These are phyloP conservation scores for Eupithecia centaureata DNA, from an alignment of 2,888 invertebrate species.

Conservation along the genomic window DNA sequence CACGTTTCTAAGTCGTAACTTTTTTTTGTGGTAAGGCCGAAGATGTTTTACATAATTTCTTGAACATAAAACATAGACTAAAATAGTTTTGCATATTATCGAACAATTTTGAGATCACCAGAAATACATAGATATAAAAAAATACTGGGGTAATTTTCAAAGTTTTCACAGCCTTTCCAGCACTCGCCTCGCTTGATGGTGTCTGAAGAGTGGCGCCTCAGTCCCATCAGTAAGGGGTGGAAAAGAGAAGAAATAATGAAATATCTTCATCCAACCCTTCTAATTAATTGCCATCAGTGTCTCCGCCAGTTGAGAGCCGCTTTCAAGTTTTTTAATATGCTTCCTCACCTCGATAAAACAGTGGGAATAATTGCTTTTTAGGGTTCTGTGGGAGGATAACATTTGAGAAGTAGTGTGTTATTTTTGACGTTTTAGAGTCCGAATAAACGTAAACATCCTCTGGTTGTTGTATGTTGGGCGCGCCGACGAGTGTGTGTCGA, in stretches of 20 bases:
- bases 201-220: slow-evolving; percentile 29
- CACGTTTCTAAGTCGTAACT: too few relatives aligned
- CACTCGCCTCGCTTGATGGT: too few relatives aligned
- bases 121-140: neutral
- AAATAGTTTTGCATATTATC: too few relatives aligned
- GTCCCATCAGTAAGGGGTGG: slow-evolving; percentile 43
- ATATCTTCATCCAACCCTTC: slow-evolving; percentile 82
- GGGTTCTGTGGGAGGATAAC: neutral
- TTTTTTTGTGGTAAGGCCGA: too few relatives aligned
- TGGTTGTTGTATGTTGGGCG: too few relatives aligned
- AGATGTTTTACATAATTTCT: too few relatives aligned
- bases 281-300: slow-evolving; percentile 84
- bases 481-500: too few relatives aligned
- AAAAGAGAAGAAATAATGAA: slow-evolving; percentile 76
- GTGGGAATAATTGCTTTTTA: slow-evolving; percentile 81
- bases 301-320: slow-evolving; percentile 78
- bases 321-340: slow-evolving; percentile 83
- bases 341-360: slow-evolving; percentile 81
- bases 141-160: neutral
- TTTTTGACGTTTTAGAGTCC: too few relatives aligned
- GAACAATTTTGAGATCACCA: too few relatives aligned
- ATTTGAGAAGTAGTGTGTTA: neutral
- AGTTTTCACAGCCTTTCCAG: slow-evolving; percentile 1
- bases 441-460: neutral
- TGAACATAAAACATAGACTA: too few relatives aligned